phyloP scores from a whole-genome alignment of 2,888 invertebrate genomes.

The Acronicta aceris region DNA sequence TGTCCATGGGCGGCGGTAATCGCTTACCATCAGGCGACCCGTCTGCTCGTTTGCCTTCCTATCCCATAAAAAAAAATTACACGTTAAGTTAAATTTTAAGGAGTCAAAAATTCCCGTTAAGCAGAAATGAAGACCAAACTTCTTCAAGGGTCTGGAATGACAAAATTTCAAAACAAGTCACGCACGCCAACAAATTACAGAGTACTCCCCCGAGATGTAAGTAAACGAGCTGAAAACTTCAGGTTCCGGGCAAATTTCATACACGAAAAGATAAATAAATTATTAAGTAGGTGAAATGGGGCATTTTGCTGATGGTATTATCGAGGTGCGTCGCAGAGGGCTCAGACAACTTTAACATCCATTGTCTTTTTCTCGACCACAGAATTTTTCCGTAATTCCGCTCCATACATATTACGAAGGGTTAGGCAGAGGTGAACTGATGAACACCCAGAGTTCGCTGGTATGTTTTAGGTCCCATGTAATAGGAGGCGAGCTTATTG shows the following conservation, averaged over 20 bases:
- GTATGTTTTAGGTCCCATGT: too few species aligned
- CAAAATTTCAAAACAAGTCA: conserved; percentile 56
- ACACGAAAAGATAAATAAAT: conserved; percentile 57
- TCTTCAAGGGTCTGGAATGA: conserved; percentile 31
- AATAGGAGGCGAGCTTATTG: too few species aligned
- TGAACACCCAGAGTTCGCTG: too few species aligned
- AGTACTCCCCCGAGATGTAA: conserved; percentile 50
- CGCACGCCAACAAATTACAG: conserved; percentile 57
- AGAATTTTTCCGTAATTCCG: too few species aligned
- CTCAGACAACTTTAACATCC: too few species aligned
- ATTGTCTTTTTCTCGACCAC: too few species aligned
- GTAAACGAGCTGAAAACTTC: conserved; percentile 55
- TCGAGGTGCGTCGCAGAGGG: conserved; percentile 2
- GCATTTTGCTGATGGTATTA: conserved; percentile 32
- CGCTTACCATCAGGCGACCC: too few species aligned
- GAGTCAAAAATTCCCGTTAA: conserved; percentile 22
- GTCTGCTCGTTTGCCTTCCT: too few species aligned
- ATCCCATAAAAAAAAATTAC: too few species aligned
- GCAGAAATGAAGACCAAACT: conserved; percentile 31
- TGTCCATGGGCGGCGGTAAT: too few species aligned
- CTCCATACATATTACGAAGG: too few species aligned
- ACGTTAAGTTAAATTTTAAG: not conserved
- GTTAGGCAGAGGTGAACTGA: too few species aligned
- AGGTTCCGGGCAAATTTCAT: conserved; percentile 49
- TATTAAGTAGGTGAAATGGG: conserved; percentile 44